Evolutionary conservation across 2,888 invertebrate species (phyloP).

Genomic region (Rhogogaster chlorosoma): DNA sequence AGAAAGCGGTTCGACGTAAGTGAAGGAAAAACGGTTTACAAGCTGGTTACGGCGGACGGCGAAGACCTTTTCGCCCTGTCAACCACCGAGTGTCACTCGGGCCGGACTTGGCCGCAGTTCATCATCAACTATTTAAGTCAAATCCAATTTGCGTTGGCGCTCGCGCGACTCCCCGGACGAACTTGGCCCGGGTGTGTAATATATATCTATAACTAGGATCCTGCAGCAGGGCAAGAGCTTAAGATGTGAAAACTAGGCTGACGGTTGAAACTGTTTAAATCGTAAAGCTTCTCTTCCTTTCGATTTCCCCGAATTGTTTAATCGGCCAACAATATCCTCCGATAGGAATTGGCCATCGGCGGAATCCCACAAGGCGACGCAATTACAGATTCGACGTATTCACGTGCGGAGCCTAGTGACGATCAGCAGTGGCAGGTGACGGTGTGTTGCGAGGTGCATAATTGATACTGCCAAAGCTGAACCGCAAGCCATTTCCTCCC

Average conservation of each 20-base stretch:
- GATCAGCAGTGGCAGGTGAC: slow-evolving; percentile 69
- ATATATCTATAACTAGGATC: slow-evolving; percentile 2
- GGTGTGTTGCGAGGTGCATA: slow-evolving; percentile 75
- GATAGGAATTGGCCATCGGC: background rate
- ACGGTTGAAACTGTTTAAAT: background rate
- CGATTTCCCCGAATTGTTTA: background rate
- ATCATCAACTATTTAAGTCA: slow-evolving; percentile 73
- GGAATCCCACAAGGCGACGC: background rate
- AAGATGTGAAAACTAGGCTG: background rate
- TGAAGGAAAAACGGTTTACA: slow-evolving; percentile 36
- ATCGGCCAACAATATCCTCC: background rate
- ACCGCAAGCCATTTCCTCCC: slow-evolving; percentile 72
- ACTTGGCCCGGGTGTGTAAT: slow-evolving; percentile 21
- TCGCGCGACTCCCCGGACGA: slow-evolving; percentile 23
- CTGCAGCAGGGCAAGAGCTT: background rate
- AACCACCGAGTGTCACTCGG: slow-evolving; percentile 41
- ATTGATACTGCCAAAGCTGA: slow-evolving; percentile 75
- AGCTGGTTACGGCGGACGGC: slow-evolving; percentile 19
- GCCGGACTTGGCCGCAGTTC: slow-evolving; percentile 68
- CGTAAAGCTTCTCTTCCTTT: background rate
- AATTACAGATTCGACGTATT: slow-evolving; percentile 13
- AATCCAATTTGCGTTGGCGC: slow-evolving; percentile 72
- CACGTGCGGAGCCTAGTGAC: slow-evolving; percentile 4
- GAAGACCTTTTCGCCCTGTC: slow-evolving; percentile 39
- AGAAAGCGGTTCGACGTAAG: slow-evolving; percentile 31